phyloP scores from a whole-genome alignment of 1,140 invertebrate genomes.

The Leguminivora glycinivorella region DNA sequence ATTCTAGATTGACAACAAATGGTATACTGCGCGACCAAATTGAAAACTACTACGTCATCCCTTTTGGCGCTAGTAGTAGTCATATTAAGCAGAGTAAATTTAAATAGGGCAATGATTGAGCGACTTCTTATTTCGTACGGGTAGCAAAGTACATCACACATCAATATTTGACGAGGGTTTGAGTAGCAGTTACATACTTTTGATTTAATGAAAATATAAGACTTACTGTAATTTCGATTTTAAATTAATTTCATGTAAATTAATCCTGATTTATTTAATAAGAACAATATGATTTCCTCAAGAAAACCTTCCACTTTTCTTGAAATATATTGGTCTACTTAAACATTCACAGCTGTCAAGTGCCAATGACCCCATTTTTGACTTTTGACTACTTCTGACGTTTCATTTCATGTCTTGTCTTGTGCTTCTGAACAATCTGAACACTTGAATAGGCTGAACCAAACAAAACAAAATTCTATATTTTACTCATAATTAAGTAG shows the following conservation, averaged over 20 bases:
- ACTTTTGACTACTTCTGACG: no score
- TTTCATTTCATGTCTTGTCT: no score
- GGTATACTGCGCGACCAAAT: slow-evolving; percentile 21
- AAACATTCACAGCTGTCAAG: not conserved
- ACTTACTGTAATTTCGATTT: not conserved
- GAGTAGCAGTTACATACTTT: not conserved
- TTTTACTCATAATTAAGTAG: not conserved
- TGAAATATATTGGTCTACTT: not conserved
- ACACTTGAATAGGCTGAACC: not conserved
- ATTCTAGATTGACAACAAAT: slow-evolving; percentile 33
- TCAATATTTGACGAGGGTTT: slow-evolving; percentile 2
- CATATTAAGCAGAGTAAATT: not conserved
- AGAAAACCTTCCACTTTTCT: no score
- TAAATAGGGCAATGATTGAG: slow-evolving; percentile 27
- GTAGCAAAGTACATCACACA: not conserved
- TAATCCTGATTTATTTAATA: no score
- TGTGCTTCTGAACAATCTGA: not conserved
- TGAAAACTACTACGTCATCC: not conserved
- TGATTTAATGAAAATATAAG: not conserved
- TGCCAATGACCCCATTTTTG: not conserved
- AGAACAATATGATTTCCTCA: no score
- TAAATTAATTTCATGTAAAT: not conserved
- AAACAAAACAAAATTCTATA: not conserved
- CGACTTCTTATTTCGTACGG: slow-evolving; percentile 5
- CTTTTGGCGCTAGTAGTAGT: slow-evolving; percentile 22